Conservation (phyloP, 2,888 invertebrate genomes). For the Trisateles emortualis region DNA sequence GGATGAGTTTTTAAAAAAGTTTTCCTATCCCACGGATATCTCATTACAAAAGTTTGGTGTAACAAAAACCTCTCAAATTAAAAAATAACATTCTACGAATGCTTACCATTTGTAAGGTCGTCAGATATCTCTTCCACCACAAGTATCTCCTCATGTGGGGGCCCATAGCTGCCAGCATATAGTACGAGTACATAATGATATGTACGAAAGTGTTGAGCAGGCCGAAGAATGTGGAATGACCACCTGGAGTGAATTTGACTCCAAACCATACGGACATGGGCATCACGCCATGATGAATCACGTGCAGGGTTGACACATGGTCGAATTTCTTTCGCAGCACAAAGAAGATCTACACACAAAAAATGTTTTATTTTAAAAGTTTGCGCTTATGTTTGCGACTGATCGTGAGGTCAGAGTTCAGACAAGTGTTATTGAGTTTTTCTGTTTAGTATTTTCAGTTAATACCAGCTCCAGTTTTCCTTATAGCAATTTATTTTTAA, state of each 20-base stretch:
- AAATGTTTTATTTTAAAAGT: slow-evolving; percentile 1
- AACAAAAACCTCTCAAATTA: no score
- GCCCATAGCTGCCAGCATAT: slow-evolving; percentile 96
- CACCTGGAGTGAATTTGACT: slow-evolving; percentile 98
- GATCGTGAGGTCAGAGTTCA: no score
- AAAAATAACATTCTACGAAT: not conserved
- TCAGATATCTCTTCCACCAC: slow-evolving; percentile 99
- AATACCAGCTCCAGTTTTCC: no score
- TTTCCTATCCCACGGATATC: no score
- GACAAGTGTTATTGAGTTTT: no score
- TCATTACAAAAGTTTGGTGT: no score
- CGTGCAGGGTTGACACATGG: slow-evolving; percentile 97
- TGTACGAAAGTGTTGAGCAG: slow-evolving; percentile 98
- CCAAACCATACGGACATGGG: slow-evolving; percentile 99
- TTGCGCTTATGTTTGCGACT: no score
- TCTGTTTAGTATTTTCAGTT: no score
- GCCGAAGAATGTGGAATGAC: slow-evolving; percentile 98
- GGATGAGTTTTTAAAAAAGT: no score
- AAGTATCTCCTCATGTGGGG: slow-evolving; percentile 94
- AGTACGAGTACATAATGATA: slow-evolving; percentile 98
- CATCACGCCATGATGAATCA: slow-evolving; percentile 99
- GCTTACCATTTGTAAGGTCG: slow-evolving; percentile 95
- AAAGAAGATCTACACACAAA: slow-evolving; percentile 93
- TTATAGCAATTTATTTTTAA: no score
- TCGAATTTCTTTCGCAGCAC: slow-evolving; percentile 97